Base-by-base conservation (phyloP, 2,888 invertebrate species). In the Hypercompe scribonia region DNA sequence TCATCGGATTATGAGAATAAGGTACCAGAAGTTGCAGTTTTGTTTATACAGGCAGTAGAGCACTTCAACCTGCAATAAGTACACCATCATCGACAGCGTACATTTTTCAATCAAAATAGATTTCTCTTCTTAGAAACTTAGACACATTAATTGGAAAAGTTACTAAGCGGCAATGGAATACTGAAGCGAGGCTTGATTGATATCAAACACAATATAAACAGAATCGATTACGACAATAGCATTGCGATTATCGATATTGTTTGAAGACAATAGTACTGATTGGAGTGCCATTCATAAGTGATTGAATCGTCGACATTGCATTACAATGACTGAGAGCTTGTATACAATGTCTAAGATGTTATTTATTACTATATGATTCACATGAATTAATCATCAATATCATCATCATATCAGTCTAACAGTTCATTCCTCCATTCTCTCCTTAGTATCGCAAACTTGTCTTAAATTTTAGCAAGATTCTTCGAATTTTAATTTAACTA, bases 221-320 rank as follows among this genome's bases (percentile, higher is more conserved):
- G 58, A 71, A 46, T 61, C 66, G 61, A 71, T 67, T 61, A 67
- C 31, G 50, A 66, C 61, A 71, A 71, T 71, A 66, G 33, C 21
- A 71, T 33, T 68, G 64, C 68, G 65, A 72, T 72, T 68, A 72
- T 4, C 13, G 15, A 24, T 71, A 71, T 66, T 71, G 71, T 71
- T 67, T 71, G 58, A 54, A 66, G 61, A 71, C 71, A 67, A 67
- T 66, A 54, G 65, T 33, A n/a, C 65, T 67, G 66, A 71, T 71
- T 71, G 67, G 42, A 71, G 54, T 33, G n/a, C 42, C 34, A 66
- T 71, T 71, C 61, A 58, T 67, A 18, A 18, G n/a, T 67, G 36
- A 66, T 66, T 71, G 54, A 66, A 71, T 54, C 10, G 64, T 46
- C n/a, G 42, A 15, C 21, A 39, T 31, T 58, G 21, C 61, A 39